Base-by-base conservation (phyloP, 2,888 invertebrate genomes). In the Venustoraphidia nigricollis region DNA sequence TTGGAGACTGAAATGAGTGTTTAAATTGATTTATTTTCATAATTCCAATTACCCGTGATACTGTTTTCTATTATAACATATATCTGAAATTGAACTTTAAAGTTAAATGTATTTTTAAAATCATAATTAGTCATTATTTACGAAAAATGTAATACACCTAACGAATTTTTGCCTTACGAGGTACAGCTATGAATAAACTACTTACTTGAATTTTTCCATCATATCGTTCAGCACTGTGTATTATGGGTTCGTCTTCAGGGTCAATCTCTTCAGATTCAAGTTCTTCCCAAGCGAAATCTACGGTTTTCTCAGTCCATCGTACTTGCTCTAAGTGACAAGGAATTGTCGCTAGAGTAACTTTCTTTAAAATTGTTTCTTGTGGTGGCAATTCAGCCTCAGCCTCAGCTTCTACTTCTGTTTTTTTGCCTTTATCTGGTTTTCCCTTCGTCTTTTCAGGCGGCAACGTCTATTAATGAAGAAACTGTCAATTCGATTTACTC, bases 251-350 rank as follows among this genome's bases (percentile, higher is more conserved):
- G 3, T 3, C 27, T 6, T 27, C 27, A 6, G 27, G 27, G 3
- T 3, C 27, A 27, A 27, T 27, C 6, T 27, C 27, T 27, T 13
- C 6, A 13, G 17, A 13, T 2, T 58, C 54, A n/a, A 70, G 62
- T 53, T 70, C 68, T 36, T 72, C 71, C 77, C 77, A 77, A 56
- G 72, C 71, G 58, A 71, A 77, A 55, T 76, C 72, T 46, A 74
- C 67, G 1, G 66, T 65, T 1, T 63, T 57, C 42, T 75, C 73
- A 48, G 71, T 75, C 77, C 77, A 77, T 57, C 73, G 72, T 0
- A 69, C 65, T 9, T 54, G 58, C 44, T 58, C 62, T 10, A 77
- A 62, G 1, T 66, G 56, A 51, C 76, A 76, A 47, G 58, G 64
- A 47, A 76, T 67, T 8, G 67, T 68, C 1, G 73, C 74, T 10